phyloP scores from a whole-genome alignment of 1,140 invertebrate genomes.

The Drosophila novamexicana region DNA sequence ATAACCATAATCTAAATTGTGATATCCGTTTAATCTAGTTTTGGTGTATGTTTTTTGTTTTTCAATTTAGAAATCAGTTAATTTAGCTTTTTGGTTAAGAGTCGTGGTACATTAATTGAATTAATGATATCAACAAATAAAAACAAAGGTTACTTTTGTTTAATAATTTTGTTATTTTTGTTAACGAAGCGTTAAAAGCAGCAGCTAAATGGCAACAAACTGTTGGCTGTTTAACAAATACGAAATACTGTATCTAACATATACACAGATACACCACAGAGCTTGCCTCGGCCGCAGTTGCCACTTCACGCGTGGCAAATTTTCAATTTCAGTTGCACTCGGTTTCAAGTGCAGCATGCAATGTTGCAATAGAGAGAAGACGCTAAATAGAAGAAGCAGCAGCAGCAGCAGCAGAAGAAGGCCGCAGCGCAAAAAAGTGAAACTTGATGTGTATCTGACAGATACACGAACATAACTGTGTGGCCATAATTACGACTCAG shows the following conservation, averaged over 20 bases:
- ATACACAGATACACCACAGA: slow-evolving; percentile 18
- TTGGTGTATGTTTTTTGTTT: slow-evolving; percentile 50
- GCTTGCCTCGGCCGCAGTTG: slow-evolving; percentile 4
- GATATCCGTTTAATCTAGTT: slow-evolving; percentile 61
- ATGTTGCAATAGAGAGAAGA: slow-evolving; percentile 65
- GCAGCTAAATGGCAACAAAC: slow-evolving; percentile 71
- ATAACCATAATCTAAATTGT: slow-evolving; percentile 34
- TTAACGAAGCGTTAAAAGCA: slow-evolving; percentile 68
- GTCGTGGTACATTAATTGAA: slow-evolving; percentile 69
- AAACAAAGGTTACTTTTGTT: slow-evolving; percentile 44
- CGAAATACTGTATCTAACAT: slow-evolving; percentile 53
- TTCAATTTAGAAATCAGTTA: slow-evolving; percentile 43
- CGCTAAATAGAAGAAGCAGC: slow-evolving; percentile 1
- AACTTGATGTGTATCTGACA: slow-evolving; percentile 59
- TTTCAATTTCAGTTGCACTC: slow-evolving; percentile 44
- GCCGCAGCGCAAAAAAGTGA: slow-evolving; percentile 62
- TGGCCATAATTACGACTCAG: slow-evolving; percentile 66
- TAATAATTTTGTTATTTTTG: slow-evolving; percentile 54
- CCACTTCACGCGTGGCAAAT: slow-evolving; percentile 70
- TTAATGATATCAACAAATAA: slow-evolving; percentile 63
- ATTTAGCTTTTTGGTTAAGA: slow-evolving; percentile 7
- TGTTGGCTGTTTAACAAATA: slow-evolving; percentile 50
- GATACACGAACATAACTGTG: slow-evolving; percentile 65
- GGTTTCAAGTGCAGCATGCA: slow-evolving; percentile 78
- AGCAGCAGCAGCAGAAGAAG: slow-evolving; percentile 28